Conservation (phyloP, 2,797 vertebrate genomes). For the Lithobates pipiens region DNA sequence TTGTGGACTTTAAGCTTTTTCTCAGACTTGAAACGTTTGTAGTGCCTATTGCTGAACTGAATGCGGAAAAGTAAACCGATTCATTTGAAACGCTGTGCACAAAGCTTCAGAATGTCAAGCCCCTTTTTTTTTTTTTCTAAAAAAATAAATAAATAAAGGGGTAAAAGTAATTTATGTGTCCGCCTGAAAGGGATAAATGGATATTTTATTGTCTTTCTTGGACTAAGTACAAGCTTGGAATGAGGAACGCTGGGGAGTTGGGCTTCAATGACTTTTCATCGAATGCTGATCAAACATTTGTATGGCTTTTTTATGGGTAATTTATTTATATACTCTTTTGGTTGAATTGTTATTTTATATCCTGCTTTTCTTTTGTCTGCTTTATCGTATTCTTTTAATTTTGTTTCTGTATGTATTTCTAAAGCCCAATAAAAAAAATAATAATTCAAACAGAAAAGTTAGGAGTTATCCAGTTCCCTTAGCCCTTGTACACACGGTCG, state of each 20-base stretch:
- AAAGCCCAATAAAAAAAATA: no score
- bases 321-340: no score
- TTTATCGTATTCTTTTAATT: no score
- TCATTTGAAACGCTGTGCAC: neutral
- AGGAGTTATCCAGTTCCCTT: no score
- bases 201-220: neutral
- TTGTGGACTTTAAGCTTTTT: neutral
- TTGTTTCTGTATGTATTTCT: no score
- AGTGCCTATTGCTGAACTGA: neutral
- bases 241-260: neutral
- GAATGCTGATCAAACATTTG: no score
- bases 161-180: neutral
- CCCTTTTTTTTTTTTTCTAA: neutral
- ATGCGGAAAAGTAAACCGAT: neutral
- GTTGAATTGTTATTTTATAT: no score
- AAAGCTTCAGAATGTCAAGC: neutral
- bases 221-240: neutral
- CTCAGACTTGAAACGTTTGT: neutral
- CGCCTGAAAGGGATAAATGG: slow-evolving; percentile 1
- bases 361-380: no score
- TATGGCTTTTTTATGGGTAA: no score
- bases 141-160: neutral
- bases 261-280: neutral
- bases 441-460: no score
- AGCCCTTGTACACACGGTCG: no score